phyloP scores from a whole-genome alignment of 2,888 invertebrate genomes.

The Chymomyza fuscimana region DNA sequence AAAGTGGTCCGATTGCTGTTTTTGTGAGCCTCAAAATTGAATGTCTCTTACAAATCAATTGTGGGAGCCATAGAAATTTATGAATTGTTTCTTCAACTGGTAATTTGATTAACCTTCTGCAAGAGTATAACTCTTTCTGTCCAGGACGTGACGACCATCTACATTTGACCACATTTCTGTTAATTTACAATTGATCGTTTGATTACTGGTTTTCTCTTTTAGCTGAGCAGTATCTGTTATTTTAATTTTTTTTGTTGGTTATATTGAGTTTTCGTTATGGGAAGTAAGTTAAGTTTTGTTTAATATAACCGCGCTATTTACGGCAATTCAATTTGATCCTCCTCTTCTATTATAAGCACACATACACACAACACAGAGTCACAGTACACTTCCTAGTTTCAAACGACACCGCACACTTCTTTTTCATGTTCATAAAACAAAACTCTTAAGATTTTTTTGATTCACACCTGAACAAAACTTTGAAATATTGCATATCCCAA shows the following conservation, averaged over 20 bases:
- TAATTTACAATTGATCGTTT: neutral
- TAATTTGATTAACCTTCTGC: neutral
- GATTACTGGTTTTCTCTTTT: neutral
- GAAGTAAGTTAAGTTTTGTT: neutral
- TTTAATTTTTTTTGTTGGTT: neutral
- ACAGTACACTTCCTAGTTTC: neutral
- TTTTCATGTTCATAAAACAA: neutral
- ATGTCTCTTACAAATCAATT: too few species aligned
- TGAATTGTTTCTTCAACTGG: neutral
- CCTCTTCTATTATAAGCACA: neutral
- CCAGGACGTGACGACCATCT: neutral
- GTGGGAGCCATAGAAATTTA: neutral
- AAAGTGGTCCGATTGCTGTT: neutral
- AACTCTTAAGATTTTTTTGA: conserved; percentile 28
- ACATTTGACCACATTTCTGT: neutral
- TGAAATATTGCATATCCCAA: neutral
- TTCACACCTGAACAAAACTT: conserved; percentile 55
- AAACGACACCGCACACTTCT: neutral
- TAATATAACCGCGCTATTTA: neutral
- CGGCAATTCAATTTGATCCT: neutral
- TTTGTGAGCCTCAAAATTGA: neutral
- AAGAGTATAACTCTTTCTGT: neutral
- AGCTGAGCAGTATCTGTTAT: neutral
- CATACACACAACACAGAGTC: neutral
- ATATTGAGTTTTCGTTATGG: neutral